A percentile compares a stretch with the other conserved stretches of the same genome.
phyloP scores from a whole-genome alignment of 2,797 vertebrate species.

The Neosalanx taihuensis region DNA sequence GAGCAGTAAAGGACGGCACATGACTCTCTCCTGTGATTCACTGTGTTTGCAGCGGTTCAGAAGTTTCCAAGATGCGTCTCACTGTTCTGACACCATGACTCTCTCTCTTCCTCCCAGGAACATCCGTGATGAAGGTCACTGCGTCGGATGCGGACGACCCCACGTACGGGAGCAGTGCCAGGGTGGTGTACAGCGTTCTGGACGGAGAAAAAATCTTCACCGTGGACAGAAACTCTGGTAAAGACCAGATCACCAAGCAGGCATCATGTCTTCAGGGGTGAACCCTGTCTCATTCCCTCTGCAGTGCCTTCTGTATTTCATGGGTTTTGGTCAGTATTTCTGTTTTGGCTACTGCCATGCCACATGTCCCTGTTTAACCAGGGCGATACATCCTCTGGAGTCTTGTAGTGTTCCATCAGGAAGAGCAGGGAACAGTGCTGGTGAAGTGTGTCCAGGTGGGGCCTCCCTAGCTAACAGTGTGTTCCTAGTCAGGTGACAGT shows the following conservation, averaged over 20 bases:
- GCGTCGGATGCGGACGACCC: conserved; percentile 96
- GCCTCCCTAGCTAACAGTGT: not conserved
- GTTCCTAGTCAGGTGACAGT: conserved; percentile 16
- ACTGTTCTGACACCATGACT: conserved; percentile 1
- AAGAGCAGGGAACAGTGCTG: not conserved
- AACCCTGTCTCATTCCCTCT: not conserved
- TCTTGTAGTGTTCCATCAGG: too few species aligned
- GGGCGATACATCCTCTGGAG: too few species aligned
- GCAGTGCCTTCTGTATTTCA: too few species aligned
- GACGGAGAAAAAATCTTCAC: conserved; percentile 92
- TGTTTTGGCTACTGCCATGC: too few species aligned
- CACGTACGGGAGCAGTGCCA: conserved; percentile 92
- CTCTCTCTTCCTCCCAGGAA: conserved; percentile 76
- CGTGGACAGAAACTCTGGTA: conserved; percentile 91
- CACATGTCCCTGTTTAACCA: too few species aligned
- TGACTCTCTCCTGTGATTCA: not conserved
- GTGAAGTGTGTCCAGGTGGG: conserved; percentile 12
- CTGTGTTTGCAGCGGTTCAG: not conserved
- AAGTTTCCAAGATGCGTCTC: not conserved
- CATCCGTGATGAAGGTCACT: conserved; percentile 96
- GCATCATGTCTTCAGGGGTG: too few species aligned
- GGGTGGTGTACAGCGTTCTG: conserved; percentile 92
- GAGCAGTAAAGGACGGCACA: not conserved
- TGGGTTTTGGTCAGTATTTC: too few species aligned
- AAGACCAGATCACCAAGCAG: conserved; percentile 37